phyloP scores from a whole-genome alignment of 2,888 invertebrate species.

The Uropetala carovei region DNA sequence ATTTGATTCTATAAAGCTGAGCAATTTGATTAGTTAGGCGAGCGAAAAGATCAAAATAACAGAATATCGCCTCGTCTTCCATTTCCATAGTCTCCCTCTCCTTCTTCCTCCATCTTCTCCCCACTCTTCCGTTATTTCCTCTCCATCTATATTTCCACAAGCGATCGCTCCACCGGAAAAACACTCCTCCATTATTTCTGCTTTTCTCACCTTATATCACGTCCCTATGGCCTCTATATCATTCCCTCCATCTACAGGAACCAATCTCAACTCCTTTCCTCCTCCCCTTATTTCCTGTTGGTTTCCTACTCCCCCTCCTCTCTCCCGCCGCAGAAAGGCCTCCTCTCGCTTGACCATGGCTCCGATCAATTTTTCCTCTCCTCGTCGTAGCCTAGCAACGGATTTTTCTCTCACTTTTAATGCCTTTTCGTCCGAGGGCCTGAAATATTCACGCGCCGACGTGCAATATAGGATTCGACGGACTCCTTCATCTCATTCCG shows the following conservation, averaged over 20 bases:
- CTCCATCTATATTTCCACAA: slow-evolving; percentile 7
- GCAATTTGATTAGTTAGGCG: too few species aligned
- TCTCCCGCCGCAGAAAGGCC: background rate
- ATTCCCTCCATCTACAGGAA: background rate
- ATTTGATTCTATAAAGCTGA: background rate
- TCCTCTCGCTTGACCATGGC: background rate
- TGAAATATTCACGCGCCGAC: slow-evolving; percentile 10
- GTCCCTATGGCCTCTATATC: background rate
- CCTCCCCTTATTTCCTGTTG: background rate
- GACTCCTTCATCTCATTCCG: background rate
- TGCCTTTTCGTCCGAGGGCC: background rate
- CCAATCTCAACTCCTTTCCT: background rate
- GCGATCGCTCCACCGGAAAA: background rate
- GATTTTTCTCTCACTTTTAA: background rate
- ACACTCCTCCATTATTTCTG: background rate
- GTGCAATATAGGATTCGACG: background rate
- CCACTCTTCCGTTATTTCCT: background rate
- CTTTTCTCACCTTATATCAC: slow-evolving; percentile 4
- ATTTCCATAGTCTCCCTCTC: too few species aligned
- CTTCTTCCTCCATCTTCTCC: background rate
- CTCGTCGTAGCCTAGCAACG: background rate
- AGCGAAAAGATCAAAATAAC: background rate
- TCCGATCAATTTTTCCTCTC: background rate
- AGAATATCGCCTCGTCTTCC: too few species aligned
- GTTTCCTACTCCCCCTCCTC: background rate